phyloP scores from a whole-genome alignment of 2,797 vertebrate genomes.

The Sebastes taczanowskii region DNA sequence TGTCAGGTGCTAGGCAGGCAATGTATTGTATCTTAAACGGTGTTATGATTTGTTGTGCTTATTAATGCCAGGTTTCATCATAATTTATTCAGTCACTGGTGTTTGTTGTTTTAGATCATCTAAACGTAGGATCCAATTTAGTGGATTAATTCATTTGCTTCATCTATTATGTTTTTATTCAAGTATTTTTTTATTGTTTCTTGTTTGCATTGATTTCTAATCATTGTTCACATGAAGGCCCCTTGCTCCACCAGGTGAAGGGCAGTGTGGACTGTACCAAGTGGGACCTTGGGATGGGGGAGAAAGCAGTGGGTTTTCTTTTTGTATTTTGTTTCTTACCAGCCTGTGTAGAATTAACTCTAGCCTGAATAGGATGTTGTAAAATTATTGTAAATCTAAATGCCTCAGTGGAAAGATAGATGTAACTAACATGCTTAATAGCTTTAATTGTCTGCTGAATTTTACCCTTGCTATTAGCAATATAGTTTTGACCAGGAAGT shows the following conservation, averaged over 20 bases:
- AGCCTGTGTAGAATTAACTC: neutral
- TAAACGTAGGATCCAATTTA: neutral
- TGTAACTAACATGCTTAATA: neutral
- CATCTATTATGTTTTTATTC: neutral
- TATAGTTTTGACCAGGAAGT: neutral
- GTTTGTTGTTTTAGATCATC: conserved; percentile 14
- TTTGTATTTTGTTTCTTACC: neutral
- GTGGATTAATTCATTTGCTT: neutral
- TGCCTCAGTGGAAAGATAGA: neutral
- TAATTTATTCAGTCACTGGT: conserved; percentile 5
- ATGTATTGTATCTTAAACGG: conserved; percentile 33
- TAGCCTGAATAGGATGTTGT: neutral
- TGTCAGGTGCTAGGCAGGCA: neutral
- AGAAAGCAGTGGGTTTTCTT: neutral
- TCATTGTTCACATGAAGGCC: neutral
- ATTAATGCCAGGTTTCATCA: conserved; percentile 1
- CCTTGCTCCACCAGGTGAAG: neutral
- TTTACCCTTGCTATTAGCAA: neutral
- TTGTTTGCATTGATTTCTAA: neutral
- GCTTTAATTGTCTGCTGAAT: neutral
- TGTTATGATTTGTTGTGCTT: conserved; percentile 29
- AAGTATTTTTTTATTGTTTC: neutral
- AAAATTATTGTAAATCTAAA: neutral
- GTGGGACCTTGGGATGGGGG: neutral
- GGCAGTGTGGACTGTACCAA: neutral